Base-by-base conservation (phyloP, 2,888 invertebrate species). In the Hetaerina titia region DNA sequence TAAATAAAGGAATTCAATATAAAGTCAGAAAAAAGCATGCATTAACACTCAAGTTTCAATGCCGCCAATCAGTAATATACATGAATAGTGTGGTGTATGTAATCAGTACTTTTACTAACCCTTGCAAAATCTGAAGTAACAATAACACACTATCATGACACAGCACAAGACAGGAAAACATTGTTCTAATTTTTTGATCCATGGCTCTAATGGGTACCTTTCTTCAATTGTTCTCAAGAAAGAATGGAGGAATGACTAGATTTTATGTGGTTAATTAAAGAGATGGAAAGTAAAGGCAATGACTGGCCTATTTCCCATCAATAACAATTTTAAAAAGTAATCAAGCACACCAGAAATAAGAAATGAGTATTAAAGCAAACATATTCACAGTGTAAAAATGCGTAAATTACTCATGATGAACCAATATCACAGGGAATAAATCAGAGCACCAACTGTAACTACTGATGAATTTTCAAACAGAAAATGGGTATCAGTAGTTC, bases 371-470 rank as follows among this genome's bases (percentile, higher is more conserved):
- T 56, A 92, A 0, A 92, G 11, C 63, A 64, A 92, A 64, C 31
- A 92, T 74, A 56, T 90, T 31, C 63, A 90, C n/a, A 22, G 74
- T 22, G 69, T 92, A 69, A 92, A 81, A 58, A 89, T n/a, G 13
- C 56, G n/a, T 22, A 69, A 17, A 74, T 45, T 22, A 90, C 63
- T 45, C 45, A 45, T 45, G 45, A 90, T 92, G 56, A 92, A 69
- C 90, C 92, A 69, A 92, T 92, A 92, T 92, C 92, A 92, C 92
- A 92, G 92, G 69, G 69, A 92, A 92, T 56, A 17, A 92, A 92
- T 69, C 22, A 92, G 69, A 92, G 92, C 92, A 92, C 74, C 92
- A 92, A 74, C 19, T 15, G 56, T 60, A 69, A 92, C 92, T 92
- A 69, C 57, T n/a, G 58, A 74, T n/a, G 15, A 15, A 22, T 92